Evolutionary conservation across 2,888 invertebrate species (phyloP), one percentile per base, ranked within the genome.

Genomic region (Drosophila prostipennis): DNA sequence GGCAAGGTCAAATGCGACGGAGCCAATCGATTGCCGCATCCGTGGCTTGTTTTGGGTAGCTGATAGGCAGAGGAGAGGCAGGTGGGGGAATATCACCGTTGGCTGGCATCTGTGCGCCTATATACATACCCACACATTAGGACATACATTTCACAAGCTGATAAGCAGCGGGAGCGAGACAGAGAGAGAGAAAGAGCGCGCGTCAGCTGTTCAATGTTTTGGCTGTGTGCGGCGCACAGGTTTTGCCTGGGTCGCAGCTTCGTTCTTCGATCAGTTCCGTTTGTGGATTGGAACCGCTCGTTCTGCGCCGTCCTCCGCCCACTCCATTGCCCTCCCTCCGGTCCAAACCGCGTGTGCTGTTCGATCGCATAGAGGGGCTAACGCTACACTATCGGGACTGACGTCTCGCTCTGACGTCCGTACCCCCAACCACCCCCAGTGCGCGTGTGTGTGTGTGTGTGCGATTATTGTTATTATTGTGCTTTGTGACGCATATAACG

Each of bases 121-220:
- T 14, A 29, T 56, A 26, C 71, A 74, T 45, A 13, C 14, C 0
- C 5, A 29, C 7, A 29, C 29, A 29, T 32, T 16, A 10, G 29
- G 10, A 34, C 34, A 14, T 34, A 42, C 42, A 8, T 80, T 81
- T 80, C 76, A 72, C 65, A 74, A 58, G 75, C 68, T 83, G 82
- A 84, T 83, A 83, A 84, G 73, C 39, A 48, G 55, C 49, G 60
- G 36, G 48, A 60, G 43, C n/a, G 60, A 64, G 42, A 53, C 2
- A 19, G 19, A 19, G 29, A 51, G 57, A 52, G 19, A 43, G 45
- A 45, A 29, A 46, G 26, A 3, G 59, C 37, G 14, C 13, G 52
- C 78, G 69, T 80, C 82, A 83, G 82, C 82, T 83, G 82, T 82
- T 82, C 76, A 76, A 70, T 84, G 84, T 82, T 84, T 81, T 82